Base-by-base conservation (phyloP, 2,113 vertebrate genomes). In the Eurypyga helias region DNA sequence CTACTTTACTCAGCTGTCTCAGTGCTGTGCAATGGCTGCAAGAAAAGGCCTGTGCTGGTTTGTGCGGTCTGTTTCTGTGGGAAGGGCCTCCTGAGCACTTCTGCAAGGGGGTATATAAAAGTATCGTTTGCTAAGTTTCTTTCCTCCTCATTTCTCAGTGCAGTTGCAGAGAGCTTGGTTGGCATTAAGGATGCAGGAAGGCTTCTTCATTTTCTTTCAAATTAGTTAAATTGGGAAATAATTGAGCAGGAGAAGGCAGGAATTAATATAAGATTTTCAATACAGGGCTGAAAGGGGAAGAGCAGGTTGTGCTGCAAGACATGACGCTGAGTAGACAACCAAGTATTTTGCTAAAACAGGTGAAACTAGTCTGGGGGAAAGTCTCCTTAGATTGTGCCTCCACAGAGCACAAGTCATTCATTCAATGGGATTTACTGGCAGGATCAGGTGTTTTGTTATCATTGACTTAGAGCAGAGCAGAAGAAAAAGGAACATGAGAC, bases 21-120 rank as follows among this genome's bases (percentile, higher is more conserved):
- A 7, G 20, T 10, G 28, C 11, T 70, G 25, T 13, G 9, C 33
- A 25, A 0, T 7, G 49, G 31, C 65, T 62, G 48, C 49, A 48
- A 23, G 20, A 34, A 64, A 36, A 36, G 46, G 23, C 29, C 82
- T 1, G 2, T 46, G 61, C n/a, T 1, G 7, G 7, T 65, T 52
- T 2, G 0, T 12, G 5, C 0, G 0, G 26, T 54, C 33, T n/a
- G 14, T 49, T 75, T 41, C 66, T 57, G 36, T 64, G 62, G 34
- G 17, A 52, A 8, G 34, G 8, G 29, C 19, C 67, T 8, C 46
- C 89, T 24, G 46, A 83, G 51, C 43, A 7, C 77, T 60, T 31
- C 58, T 65, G 84, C 8, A 9, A 4, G 7, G 4, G 7, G 33
- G n/a, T 38, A 34, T 41, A 41, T 41, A 41, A 41, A 41, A 17